phyloP scores from a whole-genome alignment of 2,888 invertebrate species.

The Pachycephus smyrnensis region DNA sequence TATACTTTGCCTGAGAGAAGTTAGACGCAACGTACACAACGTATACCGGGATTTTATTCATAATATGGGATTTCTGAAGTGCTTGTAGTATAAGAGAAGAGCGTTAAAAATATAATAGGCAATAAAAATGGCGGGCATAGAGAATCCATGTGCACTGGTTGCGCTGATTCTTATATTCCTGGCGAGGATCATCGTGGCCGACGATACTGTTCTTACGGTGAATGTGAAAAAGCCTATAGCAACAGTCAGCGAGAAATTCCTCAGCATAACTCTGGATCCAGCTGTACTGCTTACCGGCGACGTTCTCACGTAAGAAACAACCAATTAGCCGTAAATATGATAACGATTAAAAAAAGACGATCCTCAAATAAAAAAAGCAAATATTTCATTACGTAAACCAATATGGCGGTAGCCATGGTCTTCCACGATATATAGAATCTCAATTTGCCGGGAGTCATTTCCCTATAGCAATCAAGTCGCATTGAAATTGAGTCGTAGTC shows the following conservation, averaged over 20 bases:
- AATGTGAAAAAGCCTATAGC: slow-evolving; percentile 74
- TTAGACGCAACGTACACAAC: slow-evolving; percentile 20
- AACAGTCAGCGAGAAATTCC: slow-evolving; percentile 76
- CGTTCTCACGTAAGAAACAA: slow-evolving; percentile 63
- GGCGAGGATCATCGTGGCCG: slow-evolving; percentile 38
- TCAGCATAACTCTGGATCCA: slow-evolving; percentile 81
- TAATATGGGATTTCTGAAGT: background rate
- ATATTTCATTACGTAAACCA: background rate
- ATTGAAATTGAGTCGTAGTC: background rate
- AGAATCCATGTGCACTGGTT: background rate
- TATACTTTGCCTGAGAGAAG: background rate
- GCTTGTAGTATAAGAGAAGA: background rate
- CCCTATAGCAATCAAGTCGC: background rate
- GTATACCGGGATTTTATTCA: slow-evolving; percentile 16
- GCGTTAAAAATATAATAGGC: background rate
- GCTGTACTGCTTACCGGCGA: slow-evolving; percentile 71
- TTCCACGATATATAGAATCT: background rate
- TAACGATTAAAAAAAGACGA: background rate
- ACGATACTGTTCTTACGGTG: slow-evolving; percentile 72
- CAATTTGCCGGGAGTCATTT: background rate
- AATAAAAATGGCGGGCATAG: background rate
- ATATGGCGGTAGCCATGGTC: background rate
- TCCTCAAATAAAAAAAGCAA: background rate
- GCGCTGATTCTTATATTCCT: background rate
- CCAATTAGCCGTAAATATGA: background rate